These are phyloP conservation scores for Spilarctia lutea DNA, from an alignment of 2,888 invertebrate genomes.

Conservation along the genomic window DNA sequence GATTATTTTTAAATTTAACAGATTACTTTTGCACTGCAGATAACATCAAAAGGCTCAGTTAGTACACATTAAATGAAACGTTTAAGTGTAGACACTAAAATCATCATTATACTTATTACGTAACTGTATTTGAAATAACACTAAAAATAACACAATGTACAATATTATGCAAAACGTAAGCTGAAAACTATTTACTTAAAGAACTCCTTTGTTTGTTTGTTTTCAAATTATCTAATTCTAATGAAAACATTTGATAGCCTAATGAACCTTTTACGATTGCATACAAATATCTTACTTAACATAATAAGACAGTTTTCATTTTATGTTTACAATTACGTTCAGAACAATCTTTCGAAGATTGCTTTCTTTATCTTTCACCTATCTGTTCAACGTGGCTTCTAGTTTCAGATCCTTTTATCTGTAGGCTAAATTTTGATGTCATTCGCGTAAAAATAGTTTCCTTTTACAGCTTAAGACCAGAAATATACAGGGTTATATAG, in stretches of 20 bases:
- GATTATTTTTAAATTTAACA: no score
- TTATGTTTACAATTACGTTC: constrained; percentile 30
- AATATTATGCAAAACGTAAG: background rate
- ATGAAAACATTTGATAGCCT: constrained; percentile 31
- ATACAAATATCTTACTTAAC: constrained; percentile 46
- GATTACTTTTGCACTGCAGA: no score
- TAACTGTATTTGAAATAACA: background rate
- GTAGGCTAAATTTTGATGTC: background rate
- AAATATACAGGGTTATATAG: background rate
- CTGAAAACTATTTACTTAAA: constrained; percentile 5
- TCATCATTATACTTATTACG: background rate
- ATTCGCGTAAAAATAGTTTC: background rate
- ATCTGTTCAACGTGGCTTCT: constrained; percentile 24
- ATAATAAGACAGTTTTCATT: constrained; percentile 38
- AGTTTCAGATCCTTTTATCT: background rate
- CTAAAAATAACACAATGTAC: background rate
- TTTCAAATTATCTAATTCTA: constrained; percentile 26
- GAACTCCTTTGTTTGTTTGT: constrained; percentile 7
- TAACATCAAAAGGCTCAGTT: no score
- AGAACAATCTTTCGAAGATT: constrained; percentile 34
- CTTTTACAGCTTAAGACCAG: background rate
- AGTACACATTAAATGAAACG: no score
- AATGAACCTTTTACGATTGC: constrained; percentile 38
- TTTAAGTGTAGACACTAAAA: background rate
- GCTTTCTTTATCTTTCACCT: constrained; percentile 34